Conservation (phyloP, 2,797 vertebrate genomes). For the Agapornis canus region DNA sequence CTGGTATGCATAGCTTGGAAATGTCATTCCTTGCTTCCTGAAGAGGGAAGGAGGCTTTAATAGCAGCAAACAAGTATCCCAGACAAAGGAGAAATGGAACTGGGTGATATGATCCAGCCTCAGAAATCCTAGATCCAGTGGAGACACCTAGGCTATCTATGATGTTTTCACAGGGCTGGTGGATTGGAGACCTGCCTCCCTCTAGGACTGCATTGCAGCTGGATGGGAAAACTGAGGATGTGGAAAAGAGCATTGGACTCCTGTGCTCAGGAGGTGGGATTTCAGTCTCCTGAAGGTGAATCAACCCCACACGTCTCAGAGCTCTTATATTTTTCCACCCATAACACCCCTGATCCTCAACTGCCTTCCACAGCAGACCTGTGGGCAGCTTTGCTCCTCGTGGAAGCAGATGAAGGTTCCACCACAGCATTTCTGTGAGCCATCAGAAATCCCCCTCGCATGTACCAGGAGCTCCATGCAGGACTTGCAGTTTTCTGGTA, state of each 20-base stretch:
- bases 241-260: not conserved
- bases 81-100: not conserved
- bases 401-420: not conserved
- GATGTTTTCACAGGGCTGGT: not conserved
- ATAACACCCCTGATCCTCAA: not conserved
- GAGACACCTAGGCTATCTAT: not conserved
- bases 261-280: not conserved
- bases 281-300: not conserved
- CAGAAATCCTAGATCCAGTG: not conserved
- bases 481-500: not conserved
- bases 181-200: not conserved
- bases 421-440: not conserved
- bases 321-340: not conserved
- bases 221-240: not conserved
- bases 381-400: fast-evolving
- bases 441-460: not conserved
- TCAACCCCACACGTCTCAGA: not conserved
- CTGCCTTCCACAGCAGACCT: not conserved
- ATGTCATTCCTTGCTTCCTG: not conserved
- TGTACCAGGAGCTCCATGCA: not conserved
- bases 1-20: not conserved
- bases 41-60: not conserved
- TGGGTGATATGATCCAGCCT: not conserved
- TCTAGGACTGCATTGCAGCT: not conserved
- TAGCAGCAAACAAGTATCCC: not conserved